Base-by-base conservation (phyloP, 2,797 vertebrate genomes). In the Ptychadena robeensis region DNA sequence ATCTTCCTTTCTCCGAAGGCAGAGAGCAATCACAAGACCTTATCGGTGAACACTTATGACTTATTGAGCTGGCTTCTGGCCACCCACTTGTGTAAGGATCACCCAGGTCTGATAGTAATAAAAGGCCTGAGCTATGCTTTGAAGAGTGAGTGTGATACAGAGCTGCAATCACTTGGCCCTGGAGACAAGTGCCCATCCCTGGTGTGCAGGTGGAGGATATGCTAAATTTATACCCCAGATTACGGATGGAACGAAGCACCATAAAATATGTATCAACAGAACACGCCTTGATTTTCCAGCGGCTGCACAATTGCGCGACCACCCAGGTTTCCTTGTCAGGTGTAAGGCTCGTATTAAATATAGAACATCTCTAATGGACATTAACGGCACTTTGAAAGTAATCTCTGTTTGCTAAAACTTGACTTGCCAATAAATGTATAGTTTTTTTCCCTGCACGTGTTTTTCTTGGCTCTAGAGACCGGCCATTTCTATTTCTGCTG, bases 171-270 rank as follows among this genome's bases (percentile, higher is more conserved):
- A 34, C 27, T 79, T 76, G 78, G 78, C 77, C 73, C 27, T 28
- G 61, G 37, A 80, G 44, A 32, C 44, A 53, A 53, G 73, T 38
- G 77, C 73, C 69, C 66, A 44, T 66, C 72, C 72, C 83, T 64
- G 35, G 44, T 9, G 9, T 71, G 66, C 71, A 75, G 63, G 82
- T 74, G 77, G 53, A 72, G 61, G 32, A 57, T 25, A 30, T 61
- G 64, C 82, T 84, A 84, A 75, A 84, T 84, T 44, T 73, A 84
- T 84, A 53, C 65, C 67, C 22, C 37, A 80, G 77, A 84, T 80
- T 84, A 84, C 31, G n/a, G 66, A 30, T 74, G 77, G 65, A 67
- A 80, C 38, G 66, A 80, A 74, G 67, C 70, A 61, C 57, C 64
- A 67, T 65, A 40, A 69, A 68, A 68, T 65, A 72, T 78, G 59